Conservation (phyloP, 2,113 vertebrate species). For the Motacilla alba region DNA sequence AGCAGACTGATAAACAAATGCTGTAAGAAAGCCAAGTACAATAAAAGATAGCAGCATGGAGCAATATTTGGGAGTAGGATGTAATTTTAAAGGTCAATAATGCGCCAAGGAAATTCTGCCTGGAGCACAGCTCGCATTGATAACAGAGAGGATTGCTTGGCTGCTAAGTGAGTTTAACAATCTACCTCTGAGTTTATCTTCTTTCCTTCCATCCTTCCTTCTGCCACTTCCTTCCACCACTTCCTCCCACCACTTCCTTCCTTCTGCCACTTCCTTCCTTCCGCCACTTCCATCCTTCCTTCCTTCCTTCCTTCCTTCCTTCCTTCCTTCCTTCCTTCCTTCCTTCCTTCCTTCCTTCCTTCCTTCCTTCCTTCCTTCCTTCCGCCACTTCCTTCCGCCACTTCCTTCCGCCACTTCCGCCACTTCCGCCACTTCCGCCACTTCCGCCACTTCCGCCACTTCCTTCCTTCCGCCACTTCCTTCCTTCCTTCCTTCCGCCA, state of each 20-base stretch:
- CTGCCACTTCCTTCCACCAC: too few relatives aligned
- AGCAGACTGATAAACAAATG: slow-evolving; percentile 47
- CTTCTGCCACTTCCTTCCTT: too few relatives aligned
- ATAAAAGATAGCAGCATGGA: slow-evolving; percentile 42
- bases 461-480: too few relatives aligned
- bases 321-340: neutral
- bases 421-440: too few relatives aligned
- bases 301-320: too few relatives aligned
- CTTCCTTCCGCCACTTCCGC: too few relatives aligned
- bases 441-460: too few relatives aligned
- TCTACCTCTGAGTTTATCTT: neutral
- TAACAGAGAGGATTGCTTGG: neutral
- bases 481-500: too few relatives aligned
- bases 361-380: rapidly evolving
- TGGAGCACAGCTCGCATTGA: neutral
- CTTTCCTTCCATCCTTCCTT: too few relatives aligned
- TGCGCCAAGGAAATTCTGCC: neutral
- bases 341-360: rapidly evolving
- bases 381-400: too few relatives aligned
- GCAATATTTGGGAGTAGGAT: slow-evolving; percentile 39
- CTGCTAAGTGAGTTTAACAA: neutral
- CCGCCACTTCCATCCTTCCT: rapidly evolving
- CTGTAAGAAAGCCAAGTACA: slow-evolving; percentile 44
- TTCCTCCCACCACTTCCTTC: too few relatives aligned
- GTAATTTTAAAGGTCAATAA: slow-evolving; percentile 66